Evolutionary conservation across 2,113 vertebrate genomes (phyloP).

Genomic region (Triplophysa rosa): DNA sequence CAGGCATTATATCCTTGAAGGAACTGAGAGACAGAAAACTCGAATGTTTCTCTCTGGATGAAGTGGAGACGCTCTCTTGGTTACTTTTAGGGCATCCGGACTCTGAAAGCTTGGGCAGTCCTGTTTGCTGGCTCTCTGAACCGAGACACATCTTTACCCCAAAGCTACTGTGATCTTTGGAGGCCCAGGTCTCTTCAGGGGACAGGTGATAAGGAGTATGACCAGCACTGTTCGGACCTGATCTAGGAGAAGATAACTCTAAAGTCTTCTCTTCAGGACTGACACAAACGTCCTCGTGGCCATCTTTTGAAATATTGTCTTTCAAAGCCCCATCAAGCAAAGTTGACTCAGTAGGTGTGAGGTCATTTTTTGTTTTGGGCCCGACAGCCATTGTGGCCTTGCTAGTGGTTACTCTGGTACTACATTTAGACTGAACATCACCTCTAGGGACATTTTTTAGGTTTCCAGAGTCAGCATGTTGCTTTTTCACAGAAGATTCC

Average conservation of each 20-base stretch:
- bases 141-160: constrained; percentile 57
- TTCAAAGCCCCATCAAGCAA: constrained; percentile 57
- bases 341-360: constrained; percentile 63
- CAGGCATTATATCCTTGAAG: constrained; percentile 71
- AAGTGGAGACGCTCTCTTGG: constrained; percentile 61
- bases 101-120: constrained; percentile 56
- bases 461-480: constrained; percentile 21
- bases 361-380: constrained; percentile 70
- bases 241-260: constrained; percentile 71
- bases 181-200: constrained; percentile 55
- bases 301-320: constrained; percentile 58
- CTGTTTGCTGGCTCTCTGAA: constrained; percentile 49
- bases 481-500: constrained; percentile 6
- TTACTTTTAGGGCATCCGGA: constrained; percentile 53
- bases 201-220: constrained; percentile 75
- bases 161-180: constrained; percentile 60
- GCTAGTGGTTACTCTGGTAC: constrained; percentile 20
- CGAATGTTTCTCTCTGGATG: constrained; percentile 69
- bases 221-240: constrained; percentile 62
- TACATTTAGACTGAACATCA: constrained; percentile 55
- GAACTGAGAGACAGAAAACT: constrained; percentile 78
- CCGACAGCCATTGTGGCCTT: constrained; percentile 55
- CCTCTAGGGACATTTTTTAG: constrained; percentile 41
- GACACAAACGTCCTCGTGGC: constrained; percentile 67
- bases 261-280: constrained; percentile 76